Evolutionary conservation across 2,113 vertebrate genomes (phyloP).

Genomic region (Carettochelys insculpta): DNA sequence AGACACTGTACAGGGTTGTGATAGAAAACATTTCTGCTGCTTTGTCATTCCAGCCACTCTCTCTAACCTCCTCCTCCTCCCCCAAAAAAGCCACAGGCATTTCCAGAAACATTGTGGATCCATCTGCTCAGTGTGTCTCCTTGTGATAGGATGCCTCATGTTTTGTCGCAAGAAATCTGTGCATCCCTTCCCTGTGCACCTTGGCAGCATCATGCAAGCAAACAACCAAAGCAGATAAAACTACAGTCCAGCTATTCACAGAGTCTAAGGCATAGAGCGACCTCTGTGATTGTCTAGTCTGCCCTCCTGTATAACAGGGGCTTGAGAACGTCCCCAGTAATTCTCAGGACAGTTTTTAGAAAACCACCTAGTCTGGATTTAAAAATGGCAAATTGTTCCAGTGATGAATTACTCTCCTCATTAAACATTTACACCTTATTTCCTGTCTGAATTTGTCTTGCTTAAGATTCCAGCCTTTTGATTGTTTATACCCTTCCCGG

Average conservation of each 20-base stretch:
- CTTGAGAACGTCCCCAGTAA: too few relatives aligned
- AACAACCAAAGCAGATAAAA: too few relatives aligned
- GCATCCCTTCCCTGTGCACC: background rate
- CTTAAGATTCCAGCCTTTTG: background rate
- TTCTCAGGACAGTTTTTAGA: too few relatives aligned
- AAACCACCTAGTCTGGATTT: too few relatives aligned
- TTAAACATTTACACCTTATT: background rate
- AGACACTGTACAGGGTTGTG: background rate
- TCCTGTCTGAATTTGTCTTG: background rate
- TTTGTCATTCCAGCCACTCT: background rate
- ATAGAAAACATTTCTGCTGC: background rate
- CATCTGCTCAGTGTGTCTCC: background rate
- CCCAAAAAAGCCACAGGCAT: too few relatives aligned
- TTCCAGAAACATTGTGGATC: accelerated
- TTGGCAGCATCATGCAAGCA: background rate
- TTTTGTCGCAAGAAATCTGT: background rate
- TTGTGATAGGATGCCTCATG: accelerated
- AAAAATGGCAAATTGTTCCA: background rate
- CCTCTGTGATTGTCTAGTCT: too few relatives aligned
- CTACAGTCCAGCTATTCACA: too few relatives aligned
- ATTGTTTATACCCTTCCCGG: background rate
- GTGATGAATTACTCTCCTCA: background rate
- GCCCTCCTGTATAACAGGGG: too few relatives aligned
- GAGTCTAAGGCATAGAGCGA: too few relatives aligned
- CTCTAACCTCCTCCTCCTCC: too few relatives aligned